phyloP scores from a whole-genome alignment of 1,140 invertebrate genomes.

The Forficula auricularia region DNA sequence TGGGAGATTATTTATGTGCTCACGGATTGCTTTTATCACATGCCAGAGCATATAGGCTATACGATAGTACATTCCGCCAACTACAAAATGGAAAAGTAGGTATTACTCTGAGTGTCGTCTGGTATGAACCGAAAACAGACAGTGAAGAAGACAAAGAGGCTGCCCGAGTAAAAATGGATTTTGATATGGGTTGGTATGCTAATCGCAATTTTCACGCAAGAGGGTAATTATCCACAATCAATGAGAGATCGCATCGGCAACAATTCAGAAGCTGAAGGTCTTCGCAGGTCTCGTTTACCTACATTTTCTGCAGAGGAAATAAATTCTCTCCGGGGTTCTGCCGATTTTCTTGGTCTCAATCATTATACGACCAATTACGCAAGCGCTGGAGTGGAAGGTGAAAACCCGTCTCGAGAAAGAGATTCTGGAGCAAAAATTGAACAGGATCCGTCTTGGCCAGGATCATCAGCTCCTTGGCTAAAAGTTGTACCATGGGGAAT shows the following conservation, averaged over 20 bases:
- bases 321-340: conserved; percentile 24
- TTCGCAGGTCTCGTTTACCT: conserved; percentile 29
- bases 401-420: no score
- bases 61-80: conserved; percentile 10
- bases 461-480: conserved; percentile 1
- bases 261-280: conserved; percentile 27
- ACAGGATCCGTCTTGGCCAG: conserved; percentile 3
- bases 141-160: conserved; percentile 11
- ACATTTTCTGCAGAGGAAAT: conserved; percentile 28
- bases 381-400: no score
- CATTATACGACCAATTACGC: no score
- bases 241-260: conserved; percentile 27
- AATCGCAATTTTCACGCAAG: conserved; percentile 29
- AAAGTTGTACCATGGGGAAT: conserved; percentile 23
- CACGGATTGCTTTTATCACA: conserved; percentile 14
- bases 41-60: conserved; percentile 13
- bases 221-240: conserved; percentile 33
- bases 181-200: conserved; percentile 28
- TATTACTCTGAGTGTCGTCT: conserved; percentile 29
- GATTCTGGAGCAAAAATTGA: not conserved
- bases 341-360: not conserved
- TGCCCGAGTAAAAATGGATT: conserved; percentile 18
- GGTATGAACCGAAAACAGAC: conserved; percentile 11
- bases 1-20: conserved; percentile 10
- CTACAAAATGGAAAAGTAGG: conserved; percentile 15